Evolutionary conservation across 2,113 vertebrate species (phyloP), one percentile per base, ranked within the genome.

Genomic region (Pithys albifrons): DNA sequence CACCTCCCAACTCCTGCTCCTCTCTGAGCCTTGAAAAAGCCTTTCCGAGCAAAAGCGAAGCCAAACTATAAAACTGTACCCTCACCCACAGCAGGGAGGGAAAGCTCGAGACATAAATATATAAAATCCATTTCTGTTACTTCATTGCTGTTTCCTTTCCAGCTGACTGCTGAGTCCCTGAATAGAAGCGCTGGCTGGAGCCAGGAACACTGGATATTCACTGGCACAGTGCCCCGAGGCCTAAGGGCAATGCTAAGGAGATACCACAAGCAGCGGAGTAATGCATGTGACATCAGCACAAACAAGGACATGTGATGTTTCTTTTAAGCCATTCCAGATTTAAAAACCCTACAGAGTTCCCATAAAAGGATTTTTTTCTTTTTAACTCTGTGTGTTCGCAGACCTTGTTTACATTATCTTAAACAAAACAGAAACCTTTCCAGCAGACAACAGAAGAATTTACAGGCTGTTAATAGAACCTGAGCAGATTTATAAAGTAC

Each of bases 311-410:
- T 72, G 94, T 97, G 97, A 97, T 73, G 73, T 94, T 94, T 71
- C 93, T 95, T 96, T 95, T 67, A 96, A 97, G 91, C 94, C 93
- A 74, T 73, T 94, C 97, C 96, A 82, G 91, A 95, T 93, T 91
- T 95, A 84, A 91, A 90, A 96, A 89, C 96, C 94, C 95, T 93
- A 94, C 88, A 96, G 78, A 54, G 84, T 96, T 97, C 93, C 98
- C 98, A 97, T 97, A 97, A 98, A 98, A 98, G 98, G 98, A 96
- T 93, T 96, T 83, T 77, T 22, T 54, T 13, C 27, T 83, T 92
- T 95, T 91, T 81, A 72, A 78, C 91, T 94, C 81, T 33, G 82
- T 55, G 94, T 94, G 85, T 96, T 94, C 67, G 17, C 48, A 96
- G 89, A 77, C 94, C 79, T 95, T 97, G 97, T 96, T 98, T 97